phyloP scores from a whole-genome alignment of 2,888 invertebrate species.

The Ormyrus nitidulus region DNA sequence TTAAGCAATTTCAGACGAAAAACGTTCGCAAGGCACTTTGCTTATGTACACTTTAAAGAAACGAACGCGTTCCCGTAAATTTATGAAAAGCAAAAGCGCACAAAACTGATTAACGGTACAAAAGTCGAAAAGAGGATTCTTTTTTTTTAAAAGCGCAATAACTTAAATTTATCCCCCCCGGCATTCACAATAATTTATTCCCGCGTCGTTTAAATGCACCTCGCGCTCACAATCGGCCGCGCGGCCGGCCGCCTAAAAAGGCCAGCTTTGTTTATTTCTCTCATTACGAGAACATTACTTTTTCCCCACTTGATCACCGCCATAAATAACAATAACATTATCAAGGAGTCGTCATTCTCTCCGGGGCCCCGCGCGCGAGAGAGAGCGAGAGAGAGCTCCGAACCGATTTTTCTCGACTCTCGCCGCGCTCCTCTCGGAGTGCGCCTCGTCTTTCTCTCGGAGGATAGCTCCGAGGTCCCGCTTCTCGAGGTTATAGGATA shows the following conservation, averaged over 20 bases:
- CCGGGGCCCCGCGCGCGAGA: too few species aligned
- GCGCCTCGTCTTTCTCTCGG: background rate
- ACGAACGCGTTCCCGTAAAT: background rate
- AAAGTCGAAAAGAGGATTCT: background rate
- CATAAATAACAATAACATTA: slow-evolving; percentile 56
- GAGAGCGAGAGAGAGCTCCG: background rate
- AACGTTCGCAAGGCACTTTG: too few species aligned
- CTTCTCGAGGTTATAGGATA: slow-evolving; percentile 40
- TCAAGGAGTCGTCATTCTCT: slow-evolving; percentile 41
- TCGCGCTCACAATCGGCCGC: background rate
- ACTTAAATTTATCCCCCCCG: slow-evolving; percentile 37
- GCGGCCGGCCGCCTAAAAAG: slow-evolving; percentile 23
- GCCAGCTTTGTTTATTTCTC: slow-evolving; percentile 51
- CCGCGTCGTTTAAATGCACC: slow-evolving; percentile 19
- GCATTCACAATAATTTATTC: slow-evolving; percentile 36
- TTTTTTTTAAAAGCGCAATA: slow-evolving; percentile 21
- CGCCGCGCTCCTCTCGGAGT: slow-evolving; percentile 4
- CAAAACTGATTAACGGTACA: slow-evolving; percentile 35
- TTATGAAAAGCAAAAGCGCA: slow-evolving; percentile 5
- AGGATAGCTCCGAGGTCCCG: background rate
- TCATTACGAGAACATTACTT: slow-evolving; percentile 49
- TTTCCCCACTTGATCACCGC: slow-evolving; percentile 47
- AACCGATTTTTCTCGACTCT: slow-evolving; percentile 36
- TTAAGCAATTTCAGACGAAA: too few species aligned
- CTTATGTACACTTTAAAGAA: background rate